Evolutionary conservation across 2,888 invertebrate species (phyloP), one percentile per base, ranked within the genome.

Genomic region (Drosophila kanekoi): DNA sequence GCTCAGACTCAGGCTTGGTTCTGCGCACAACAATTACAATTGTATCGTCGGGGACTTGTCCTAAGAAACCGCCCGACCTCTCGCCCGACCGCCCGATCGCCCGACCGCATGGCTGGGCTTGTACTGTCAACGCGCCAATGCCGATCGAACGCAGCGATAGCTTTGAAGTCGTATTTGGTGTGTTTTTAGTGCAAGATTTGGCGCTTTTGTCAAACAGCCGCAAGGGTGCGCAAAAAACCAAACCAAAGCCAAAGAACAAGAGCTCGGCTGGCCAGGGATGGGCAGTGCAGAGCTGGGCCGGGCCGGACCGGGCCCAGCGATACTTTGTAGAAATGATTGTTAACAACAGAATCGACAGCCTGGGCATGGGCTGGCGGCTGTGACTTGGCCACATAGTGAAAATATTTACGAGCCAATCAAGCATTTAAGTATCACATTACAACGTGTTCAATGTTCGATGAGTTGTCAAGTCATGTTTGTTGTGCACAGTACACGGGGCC

Each of bases 401-500:
- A 87, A 91, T 88, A 91, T 91, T 91, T 91, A 91, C 91, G 91
- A 90, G 90, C 90, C 88, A 90, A 90, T 90, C 90, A 89, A 91
- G 88, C 90, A 86, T 89, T 90, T 91, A 91, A 91, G 91, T 91
- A 91, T 91, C 91, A 90, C 89, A 91, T 91, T 91, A 91, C 91
- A 91, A 89, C 90, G 85, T 91, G 91, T 91, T 90, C 89, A 91
- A 89, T 91, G 90, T 89, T 90, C 90, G 91, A 91, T 91, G 91
- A 91, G 91, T 91, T 91, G 91, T 91, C 91, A 91, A 90, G 89
- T 91, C 91, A 82, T 89, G 90, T 90, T 72, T 78, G 75, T 89
- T 89, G 75, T 76, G 72, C 72, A 66, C 52, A 61, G 68, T 59
- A 45, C 64, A 44, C 51, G 53, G 37, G 44, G 75, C 74, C 64